These are phyloP conservation scores for Acrobasis repandana DNA, from an alignment of 2,888 invertebrate genomes.

Conservation along the genomic window DNA sequence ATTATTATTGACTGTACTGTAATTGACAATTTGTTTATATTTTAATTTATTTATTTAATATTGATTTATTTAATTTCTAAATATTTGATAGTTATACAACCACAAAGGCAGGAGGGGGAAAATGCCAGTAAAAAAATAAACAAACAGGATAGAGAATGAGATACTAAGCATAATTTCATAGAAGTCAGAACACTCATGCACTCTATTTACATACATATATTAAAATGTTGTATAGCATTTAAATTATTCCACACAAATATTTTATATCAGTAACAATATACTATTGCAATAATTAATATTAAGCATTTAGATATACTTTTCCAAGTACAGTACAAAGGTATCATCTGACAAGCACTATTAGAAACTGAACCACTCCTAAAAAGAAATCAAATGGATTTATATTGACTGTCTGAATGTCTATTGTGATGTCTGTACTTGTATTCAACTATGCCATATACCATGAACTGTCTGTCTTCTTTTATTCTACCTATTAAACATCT, in stretches of 20 bases:
- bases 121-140: background rate
- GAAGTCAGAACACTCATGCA: too few species aligned
- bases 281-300: too few species aligned
- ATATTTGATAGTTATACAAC: too few species aligned
- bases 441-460: background rate
- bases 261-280: too few species aligned
- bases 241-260: too few species aligned
- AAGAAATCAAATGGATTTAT: conserved; percentile 10
- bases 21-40: too few species aligned
- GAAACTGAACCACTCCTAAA: background rate
- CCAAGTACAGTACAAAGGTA: background rate
- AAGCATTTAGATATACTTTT: background rate
- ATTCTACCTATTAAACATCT: background rate
- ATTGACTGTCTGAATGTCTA: background rate
- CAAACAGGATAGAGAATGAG: background rate
- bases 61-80: too few species aligned
- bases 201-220: background rate
- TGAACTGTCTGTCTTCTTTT: background rate
- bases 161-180: background rate
- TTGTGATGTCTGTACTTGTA: conserved; percentile 8
- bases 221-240: too few species aligned
- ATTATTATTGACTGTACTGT: too few species aligned
- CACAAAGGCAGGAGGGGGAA: background rate
- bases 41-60: too few species aligned
- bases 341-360: background rate